Conservation (phyloP, 1,140 invertebrate species). For the Rhyacophila brunnea region DNA sequence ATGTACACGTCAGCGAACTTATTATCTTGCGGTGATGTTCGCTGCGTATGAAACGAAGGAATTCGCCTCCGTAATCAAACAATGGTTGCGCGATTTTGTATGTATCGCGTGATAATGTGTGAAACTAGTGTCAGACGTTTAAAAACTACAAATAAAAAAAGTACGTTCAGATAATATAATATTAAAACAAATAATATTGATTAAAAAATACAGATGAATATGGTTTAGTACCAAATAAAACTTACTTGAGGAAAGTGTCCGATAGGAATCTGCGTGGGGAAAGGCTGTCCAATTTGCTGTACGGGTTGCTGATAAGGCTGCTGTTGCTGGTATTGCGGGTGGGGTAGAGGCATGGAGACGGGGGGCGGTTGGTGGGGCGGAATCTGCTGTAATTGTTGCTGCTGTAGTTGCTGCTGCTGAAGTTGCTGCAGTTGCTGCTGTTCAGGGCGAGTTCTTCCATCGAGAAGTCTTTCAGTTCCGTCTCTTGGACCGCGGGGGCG, state of each 20-base stretch:
- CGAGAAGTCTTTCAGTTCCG: slow-evolving; percentile 42
- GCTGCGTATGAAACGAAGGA: too few species aligned
- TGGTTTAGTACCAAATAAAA: neutral
- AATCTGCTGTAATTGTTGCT: slow-evolving; percentile 27
- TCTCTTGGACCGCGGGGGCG: slow-evolving; percentile 42
- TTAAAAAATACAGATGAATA: too few species aligned
- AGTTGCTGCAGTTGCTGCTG: slow-evolving; percentile 31
- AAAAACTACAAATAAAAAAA: too few species aligned
- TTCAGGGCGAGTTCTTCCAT: slow-evolving; percentile 27
- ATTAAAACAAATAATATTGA: too few species aligned
- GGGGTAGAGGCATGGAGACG: slow-evolving; percentile 5
- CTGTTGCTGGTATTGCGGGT: slow-evolving; percentile 21
- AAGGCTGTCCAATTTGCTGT: slow-evolving; percentile 21
- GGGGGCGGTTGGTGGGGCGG: slow-evolving; percentile 12
- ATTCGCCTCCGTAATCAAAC: too few species aligned
- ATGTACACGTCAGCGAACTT: too few species aligned
- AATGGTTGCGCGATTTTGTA: too few species aligned
- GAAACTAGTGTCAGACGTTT: too few species aligned
- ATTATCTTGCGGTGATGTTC: too few species aligned
- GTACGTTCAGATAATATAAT: too few species aligned
- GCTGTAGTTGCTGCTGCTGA: slow-evolving; percentile 36
- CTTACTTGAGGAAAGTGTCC: slow-evolving; percentile 31
- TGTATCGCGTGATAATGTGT: too few species aligned
- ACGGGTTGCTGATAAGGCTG: slow-evolving; percentile 27
- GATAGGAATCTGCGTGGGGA: slow-evolving; percentile 24